Percentiles rank a stretch among this genome's conserved stretches.
Evolutionary conservation across 2,797 vertebrate genomes (phyloP).

Genomic region (Lutjanus campechanus): DNA sequence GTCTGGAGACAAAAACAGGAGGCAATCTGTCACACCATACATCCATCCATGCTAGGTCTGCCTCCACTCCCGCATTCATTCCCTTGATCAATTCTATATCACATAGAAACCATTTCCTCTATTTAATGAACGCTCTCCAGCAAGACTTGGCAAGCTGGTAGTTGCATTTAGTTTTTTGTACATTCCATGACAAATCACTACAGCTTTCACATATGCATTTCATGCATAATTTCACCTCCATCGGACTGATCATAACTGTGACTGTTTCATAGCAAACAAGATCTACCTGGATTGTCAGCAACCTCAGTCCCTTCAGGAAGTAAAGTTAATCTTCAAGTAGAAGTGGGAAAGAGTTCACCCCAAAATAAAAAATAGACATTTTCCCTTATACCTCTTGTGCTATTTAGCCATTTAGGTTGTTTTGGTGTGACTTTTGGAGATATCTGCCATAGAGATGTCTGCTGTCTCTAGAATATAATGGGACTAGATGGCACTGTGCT

Average conservation of each 20-base stretch:
- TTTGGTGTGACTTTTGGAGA: too few relatives aligned
- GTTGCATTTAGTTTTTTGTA: conserved; percentile 26
- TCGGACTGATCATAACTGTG: neutral
- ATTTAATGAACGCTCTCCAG: conserved; percentile 28
- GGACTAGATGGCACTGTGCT: too few relatives aligned
- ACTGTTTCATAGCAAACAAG: conserved; percentile 5
- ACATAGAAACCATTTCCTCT: conserved; percentile 37
- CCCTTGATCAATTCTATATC: conserved; percentile 35
- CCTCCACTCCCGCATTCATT: conserved; percentile 30
- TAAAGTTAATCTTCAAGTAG: conserved; percentile 37
- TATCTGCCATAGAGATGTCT: too few relatives aligned
- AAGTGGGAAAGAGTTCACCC: neutral
- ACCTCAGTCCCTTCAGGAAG: conserved; percentile 32
- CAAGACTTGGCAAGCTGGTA: conserved; percentile 22
- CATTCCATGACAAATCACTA: conserved; percentile 22
- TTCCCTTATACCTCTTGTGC: too few relatives aligned
- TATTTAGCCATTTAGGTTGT: too few relatives aligned
- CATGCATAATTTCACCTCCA: conserved; percentile 24
- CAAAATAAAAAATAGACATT: too few relatives aligned
- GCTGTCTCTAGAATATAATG: too few relatives aligned
- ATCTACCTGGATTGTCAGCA: neutral
- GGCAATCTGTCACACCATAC: conserved; percentile 55
- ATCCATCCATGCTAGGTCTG: conserved; percentile 44
- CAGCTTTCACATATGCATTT: conserved; percentile 21
- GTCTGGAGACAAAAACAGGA: conserved; percentile 67